A percentile compares a stretch with the other conserved stretches of the same genome.
Conservation (phyloP, 2,888 invertebrate species). For the Tipula vernalis region DNA sequence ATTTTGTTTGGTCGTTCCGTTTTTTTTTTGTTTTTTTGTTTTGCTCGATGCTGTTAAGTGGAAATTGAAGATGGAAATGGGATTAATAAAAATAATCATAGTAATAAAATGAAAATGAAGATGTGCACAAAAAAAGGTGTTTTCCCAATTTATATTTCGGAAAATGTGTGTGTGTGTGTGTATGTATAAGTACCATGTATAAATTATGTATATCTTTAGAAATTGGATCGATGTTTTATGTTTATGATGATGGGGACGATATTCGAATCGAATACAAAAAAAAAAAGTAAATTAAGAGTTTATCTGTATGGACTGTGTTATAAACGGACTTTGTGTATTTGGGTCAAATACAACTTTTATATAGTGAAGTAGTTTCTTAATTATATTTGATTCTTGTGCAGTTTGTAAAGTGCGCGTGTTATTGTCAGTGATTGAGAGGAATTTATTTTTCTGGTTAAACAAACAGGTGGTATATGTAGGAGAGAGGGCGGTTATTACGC, state of each 20-base stretch:
- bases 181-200: not conserved
- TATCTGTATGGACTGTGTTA: not conserved
- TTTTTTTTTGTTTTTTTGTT: not conserved
- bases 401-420: too few species aligned
- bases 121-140: not conserved
- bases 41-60: not conserved
- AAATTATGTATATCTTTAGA: not conserved
- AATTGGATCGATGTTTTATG: not conserved
- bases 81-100: conserved; percentile 4
- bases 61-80: not conserved
- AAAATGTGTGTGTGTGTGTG: not conserved
- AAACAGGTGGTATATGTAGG: too few species aligned
- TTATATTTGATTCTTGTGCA: too few species aligned
- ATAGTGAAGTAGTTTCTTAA: too few species aligned
- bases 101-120: not conserved
- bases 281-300: not conserved
- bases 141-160: not conserved
- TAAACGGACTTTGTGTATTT: not conserved
- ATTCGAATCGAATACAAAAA: not conserved
- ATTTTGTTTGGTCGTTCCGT: not conserved
- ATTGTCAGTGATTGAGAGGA: too few species aligned
- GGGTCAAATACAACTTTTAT: not conserved
- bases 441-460: too few species aligned
- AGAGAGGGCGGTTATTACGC: too few species aligned
- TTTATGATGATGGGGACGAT: not conserved